Percentiles rank a stretch among this genome's conserved stretches.
phyloP scores from a whole-genome alignment of 2,797 vertebrate genomes.

The Sciurus vulgaris region DNA sequence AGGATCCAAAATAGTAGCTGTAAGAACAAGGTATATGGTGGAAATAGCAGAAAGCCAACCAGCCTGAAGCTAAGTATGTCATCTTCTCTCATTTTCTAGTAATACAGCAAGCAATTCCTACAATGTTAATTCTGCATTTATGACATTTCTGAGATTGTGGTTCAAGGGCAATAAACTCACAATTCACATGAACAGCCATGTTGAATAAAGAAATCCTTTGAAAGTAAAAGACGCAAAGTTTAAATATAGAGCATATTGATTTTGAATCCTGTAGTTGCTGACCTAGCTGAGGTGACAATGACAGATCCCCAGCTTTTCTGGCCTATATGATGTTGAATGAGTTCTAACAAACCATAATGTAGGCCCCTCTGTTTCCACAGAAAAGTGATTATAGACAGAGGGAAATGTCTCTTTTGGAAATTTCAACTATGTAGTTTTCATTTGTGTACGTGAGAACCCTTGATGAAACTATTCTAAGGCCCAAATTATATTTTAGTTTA shows the following conservation, averaged over 20 bases:
- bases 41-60: background rate
- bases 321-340: background rate
- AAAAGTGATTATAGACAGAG: background rate
- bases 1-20: background rate
- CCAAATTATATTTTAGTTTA: background rate
- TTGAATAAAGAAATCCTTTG: background rate
- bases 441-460: background rate
- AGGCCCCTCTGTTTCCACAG: background rate
- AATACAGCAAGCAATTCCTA: background rate
- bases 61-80: background rate
- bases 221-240: constrained; percentile 3
- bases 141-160: background rate
- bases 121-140: background rate
- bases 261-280: background rate
- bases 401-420: background rate
- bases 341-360: background rate
- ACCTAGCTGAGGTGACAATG: background rate
- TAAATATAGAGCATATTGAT: background rate
- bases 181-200: background rate
- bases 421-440: background rate
- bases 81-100: background rate
- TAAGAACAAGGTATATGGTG: background rate
- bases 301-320: background rate
- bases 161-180: background rate
- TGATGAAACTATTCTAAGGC: background rate